A percentile compares a stretch with the other conserved stretches of the same genome.
phyloP scores from a whole-genome alignment of 2,113 vertebrate species.

The Dissostichus mawsoni region DNA sequence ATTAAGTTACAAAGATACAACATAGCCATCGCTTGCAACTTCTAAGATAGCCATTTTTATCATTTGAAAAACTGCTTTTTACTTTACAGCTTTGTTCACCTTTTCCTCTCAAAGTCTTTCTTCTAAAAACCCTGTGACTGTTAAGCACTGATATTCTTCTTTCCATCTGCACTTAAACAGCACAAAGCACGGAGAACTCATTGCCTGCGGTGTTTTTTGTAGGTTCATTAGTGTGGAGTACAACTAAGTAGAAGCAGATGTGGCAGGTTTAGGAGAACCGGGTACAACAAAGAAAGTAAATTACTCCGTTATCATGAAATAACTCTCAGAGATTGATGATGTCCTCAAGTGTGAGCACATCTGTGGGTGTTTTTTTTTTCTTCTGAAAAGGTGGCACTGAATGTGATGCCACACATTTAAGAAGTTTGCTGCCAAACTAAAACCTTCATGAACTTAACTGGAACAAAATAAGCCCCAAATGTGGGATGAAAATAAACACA shows the following conservation, averaged over 20 bases:
- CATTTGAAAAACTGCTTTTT: slow-evolving; percentile 10
- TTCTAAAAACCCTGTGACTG: neutral
- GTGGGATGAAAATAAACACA: neutral
- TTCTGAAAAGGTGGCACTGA: neutral
- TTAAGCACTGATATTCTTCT: slow-evolving; percentile 6
- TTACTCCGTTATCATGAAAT: slow-evolving; percentile 59
- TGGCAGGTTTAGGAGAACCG: slow-evolving; percentile 48
- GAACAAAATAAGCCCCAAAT: neutral
- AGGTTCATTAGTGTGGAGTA: slow-evolving; percentile 55
- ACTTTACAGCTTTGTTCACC: slow-evolving; percentile 18
- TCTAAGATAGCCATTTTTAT: slow-evolving; percentile 6
- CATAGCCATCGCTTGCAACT: neutral
- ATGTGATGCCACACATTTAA: slow-evolving; percentile 50
- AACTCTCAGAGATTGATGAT: slow-evolving; percentile 62
- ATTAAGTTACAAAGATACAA: slow-evolving; percentile 34
- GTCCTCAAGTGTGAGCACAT: slow-evolving; percentile 37
- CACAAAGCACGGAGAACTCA: slow-evolving; percentile 3
- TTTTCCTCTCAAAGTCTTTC: slow-evolving; percentile 3
- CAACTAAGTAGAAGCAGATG: slow-evolving; percentile 55
- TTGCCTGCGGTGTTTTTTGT: slow-evolving; percentile 25
- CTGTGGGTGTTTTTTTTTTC: slow-evolving; percentile 20
- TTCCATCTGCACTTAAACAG: slow-evolving; percentile 35
- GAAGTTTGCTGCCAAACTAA: slow-evolving; percentile 35
- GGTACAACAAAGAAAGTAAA: slow-evolving; percentile 51
- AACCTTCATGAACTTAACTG: slow-evolving; percentile 20